Base-by-base conservation (phyloP, 2,113 vertebrate genomes). In the Percopsis transmontana region DNA sequence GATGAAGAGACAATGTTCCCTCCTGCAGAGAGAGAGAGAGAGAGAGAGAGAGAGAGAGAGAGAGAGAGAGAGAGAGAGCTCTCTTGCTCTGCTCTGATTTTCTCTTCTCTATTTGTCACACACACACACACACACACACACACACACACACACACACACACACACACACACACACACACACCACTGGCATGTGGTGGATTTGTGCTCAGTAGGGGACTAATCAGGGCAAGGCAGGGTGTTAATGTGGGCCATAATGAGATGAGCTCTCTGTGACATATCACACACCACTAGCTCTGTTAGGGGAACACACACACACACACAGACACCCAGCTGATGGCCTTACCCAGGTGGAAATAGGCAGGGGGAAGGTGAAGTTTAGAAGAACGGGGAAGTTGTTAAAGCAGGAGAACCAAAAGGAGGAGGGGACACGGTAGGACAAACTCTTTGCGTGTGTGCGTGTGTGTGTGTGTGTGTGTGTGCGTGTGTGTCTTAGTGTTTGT, bases 1-100 rank as follows among this genome's bases (percentile, higher is more conserved):
- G 87, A 91, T 92, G 87, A 92, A 91, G 88, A 92, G 91, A 92
- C 88, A 85, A 67, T 81, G 77, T 86, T 85, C 73, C 7, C 41
- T 20, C 61, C 68, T 69, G 67, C 78, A 81, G 71, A 79, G 67
- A 38, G 45, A 33, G 15, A 20, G 16, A n/a, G 44, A 33, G 60
- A 19, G 8, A 41, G 13, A 41, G 8, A 21, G 24, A 50, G 21
- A 51, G 14, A 45, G 56, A 45, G n/a, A n/a, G n/a, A 18, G 16
- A 40, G 56, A 58, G 56, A 40, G 27, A 19, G 41, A 45, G 41
- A 39, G 21, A 18, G 59, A 69, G 45, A 58, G 40, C 39, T 44
- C 57, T 42, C n/a, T 12, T 33, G 27, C 27, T 33, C 27, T 33
- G 27, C 27, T 33, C 27, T 33, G 27, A 33, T 33, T 33, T 33